Evolutionary conservation across 2,113 vertebrate genomes (phyloP), one percentile per base, ranked within the genome.

Genomic region (Rhinoderma darwinii): DNA sequence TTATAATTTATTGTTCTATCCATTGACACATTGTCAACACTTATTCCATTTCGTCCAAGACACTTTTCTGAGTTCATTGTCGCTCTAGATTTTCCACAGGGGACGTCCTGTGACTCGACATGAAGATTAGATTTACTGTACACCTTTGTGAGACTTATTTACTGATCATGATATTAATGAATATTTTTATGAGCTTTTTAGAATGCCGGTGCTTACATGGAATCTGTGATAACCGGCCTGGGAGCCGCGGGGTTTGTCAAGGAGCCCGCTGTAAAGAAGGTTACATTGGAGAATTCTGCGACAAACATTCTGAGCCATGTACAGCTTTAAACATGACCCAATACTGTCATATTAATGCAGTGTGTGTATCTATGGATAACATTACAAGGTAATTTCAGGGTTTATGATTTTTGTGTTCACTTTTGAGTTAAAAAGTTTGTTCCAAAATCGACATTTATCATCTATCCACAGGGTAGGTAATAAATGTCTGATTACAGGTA

Each of bases 221-320:
- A 0, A 87, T 93, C n/a, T 99, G 98, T 91, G 98, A 99, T 91
- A 99, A 98, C 92, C 95, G 98, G 20, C 97, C 97, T 0, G 96
- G 95, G 92, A 97, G 96, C 0, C 78, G 90, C 0, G 98, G 98
- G 0, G 89, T 93, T 51, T 99, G 98, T 89, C 96, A 97, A 72
- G 88, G 88, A 0, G 95, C 92, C 63, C 96, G 97, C 0, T 99
- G 98, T 88, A 44, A 88, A 54, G 93, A 93, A 0, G 97, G 96
- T 54, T 98, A 92, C 88, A 94, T 91, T 0, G 98, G 98, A 27
- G 94, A 93, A 7, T 92, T 95, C 89, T 99, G 98, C 89, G 96
- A 99, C n/a, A 94, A 75, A 83, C 92, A 32, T 0, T 88, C 89
- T 5, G 90, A 20, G 3, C 91, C 89, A n/a, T 99, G 97, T 89